These are phyloP conservation scores for Istiophorus platypterus DNA, from an alignment of 2,113 vertebrate species.

Conservation along the genomic window DNA sequence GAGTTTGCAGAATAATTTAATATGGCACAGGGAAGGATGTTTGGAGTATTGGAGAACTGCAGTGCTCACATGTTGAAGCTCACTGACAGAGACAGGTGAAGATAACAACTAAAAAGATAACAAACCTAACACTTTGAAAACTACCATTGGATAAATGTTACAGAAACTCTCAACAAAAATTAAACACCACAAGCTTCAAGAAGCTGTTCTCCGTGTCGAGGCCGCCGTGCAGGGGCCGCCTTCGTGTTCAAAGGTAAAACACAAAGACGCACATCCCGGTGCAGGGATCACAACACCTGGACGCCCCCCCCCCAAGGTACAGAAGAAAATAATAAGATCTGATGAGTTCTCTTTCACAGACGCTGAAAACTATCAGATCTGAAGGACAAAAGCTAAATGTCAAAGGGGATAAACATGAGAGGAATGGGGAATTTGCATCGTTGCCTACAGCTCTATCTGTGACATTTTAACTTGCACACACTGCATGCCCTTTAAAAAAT, in stretches of 20 bases:
- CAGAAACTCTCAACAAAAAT: not conserved
- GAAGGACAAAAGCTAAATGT: slow-evolving; percentile 45
- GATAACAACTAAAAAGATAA: not conserved
- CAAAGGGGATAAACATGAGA: slow-evolving; percentile 18
- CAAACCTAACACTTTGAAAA: slow-evolving; percentile 2
- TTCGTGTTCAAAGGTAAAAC: slow-evolving; percentile 5
- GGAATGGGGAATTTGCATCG: slow-evolving; percentile 11
- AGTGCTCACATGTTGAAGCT: not conserved
- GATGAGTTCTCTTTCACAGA: slow-evolving; percentile 24
- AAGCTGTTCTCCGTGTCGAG: not conserved
- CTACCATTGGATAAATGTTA: not conserved
- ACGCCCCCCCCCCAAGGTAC: slow-evolving; percentile 2
- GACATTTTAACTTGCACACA: slow-evolving; percentile 40
- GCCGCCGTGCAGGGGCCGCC: not conserved
- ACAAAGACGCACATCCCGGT: slow-evolving; percentile 9
- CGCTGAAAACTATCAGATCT: slow-evolving; percentile 27
- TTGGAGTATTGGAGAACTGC: not conserved
- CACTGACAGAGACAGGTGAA: not conserved
- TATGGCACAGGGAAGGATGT: not conserved
- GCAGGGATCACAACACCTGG: slow-evolving; percentile 17
- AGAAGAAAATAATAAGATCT: slow-evolving; percentile 14
- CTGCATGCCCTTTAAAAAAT: slow-evolving; percentile 45
- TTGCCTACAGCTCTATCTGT: slow-evolving; percentile 20
- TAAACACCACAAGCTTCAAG: not conserved
- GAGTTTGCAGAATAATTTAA: not conserved